Conservation (phyloP, 1,140 invertebrate genomes). For the Gonatopus flavifemur region DNA sequence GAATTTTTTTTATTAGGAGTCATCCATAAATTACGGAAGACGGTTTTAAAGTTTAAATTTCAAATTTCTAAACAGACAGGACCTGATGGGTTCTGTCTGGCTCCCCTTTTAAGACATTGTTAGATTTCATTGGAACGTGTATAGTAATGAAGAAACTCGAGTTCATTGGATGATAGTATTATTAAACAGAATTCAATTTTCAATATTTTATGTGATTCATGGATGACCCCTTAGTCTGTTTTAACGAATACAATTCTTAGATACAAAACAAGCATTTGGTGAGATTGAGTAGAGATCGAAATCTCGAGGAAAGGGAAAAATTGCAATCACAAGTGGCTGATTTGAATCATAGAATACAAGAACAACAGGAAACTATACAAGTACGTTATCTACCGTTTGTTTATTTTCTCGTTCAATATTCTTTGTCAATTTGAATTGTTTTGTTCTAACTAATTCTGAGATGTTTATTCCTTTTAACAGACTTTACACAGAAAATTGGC, state of each 20-base stretch:
- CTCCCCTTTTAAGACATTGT: too few relatives aligned
- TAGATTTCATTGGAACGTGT: too few relatives aligned
- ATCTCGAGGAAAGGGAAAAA: slow-evolving; percentile 72
- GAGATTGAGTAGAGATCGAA: slow-evolving; percentile 70
- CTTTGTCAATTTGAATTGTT: background rate
- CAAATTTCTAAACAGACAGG: too few relatives aligned
- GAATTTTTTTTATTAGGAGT: too few relatives aligned
- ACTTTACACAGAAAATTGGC: slow-evolving; percentile 67
- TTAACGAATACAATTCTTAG: slow-evolving; percentile 25
- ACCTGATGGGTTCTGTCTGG: too few relatives aligned
- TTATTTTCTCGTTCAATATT: background rate
- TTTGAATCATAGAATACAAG: slow-evolving; percentile 64
- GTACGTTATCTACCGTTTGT: slow-evolving; percentile 31
- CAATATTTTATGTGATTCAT: too few relatives aligned
- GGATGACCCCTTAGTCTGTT: too few relatives aligned
- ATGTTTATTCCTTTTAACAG: slow-evolving; percentile 23
- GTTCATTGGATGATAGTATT: too few relatives aligned
- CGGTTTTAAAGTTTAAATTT: too few relatives aligned
- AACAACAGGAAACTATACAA: slow-evolving; percentile 71
- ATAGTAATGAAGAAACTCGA: too few relatives aligned
- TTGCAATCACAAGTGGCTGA: slow-evolving; percentile 66
- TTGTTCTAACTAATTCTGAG: background rate
- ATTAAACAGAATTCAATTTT: too few relatives aligned
- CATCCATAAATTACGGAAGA: too few relatives aligned
- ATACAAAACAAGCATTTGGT: slow-evolving; percentile 68